A percentile compares a stretch with the other conserved stretches of the same genome.
Evolutionary conservation across 1,140 invertebrate species (phyloP).

Genomic region (Pseudomyrmex cubaensis): DNA sequence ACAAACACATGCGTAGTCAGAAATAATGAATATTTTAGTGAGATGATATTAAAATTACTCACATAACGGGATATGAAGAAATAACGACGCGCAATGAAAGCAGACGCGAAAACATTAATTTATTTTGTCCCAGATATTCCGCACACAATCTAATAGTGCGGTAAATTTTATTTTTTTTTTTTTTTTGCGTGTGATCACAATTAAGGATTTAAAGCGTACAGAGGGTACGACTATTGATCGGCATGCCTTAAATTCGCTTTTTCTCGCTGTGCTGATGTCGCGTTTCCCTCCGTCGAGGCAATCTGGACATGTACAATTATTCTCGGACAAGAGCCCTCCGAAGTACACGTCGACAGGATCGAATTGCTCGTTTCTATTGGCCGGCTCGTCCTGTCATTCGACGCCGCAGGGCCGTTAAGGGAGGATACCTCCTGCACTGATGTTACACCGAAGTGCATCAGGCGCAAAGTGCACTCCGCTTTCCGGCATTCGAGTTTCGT

Average conservation of each 20-base stretch:
- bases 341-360: slow-evolving; percentile 57
- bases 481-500: slow-evolving; percentile 5
- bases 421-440: slow-evolving; percentile 38
- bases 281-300: slow-evolving; percentile 30
- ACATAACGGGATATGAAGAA: not conserved
- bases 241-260: slow-evolving; percentile 20
- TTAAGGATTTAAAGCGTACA: not conserved
- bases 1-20: not conserved
- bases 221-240: slow-evolving; percentile 9
- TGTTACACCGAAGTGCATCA: slow-evolving; percentile 50
- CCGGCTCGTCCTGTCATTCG: slow-evolving; percentile 52
- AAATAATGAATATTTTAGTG: slow-evolving; percentile 34
- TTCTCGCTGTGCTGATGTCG: slow-evolving; percentile 24
- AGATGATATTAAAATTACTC: slow-evolving; percentile 19
- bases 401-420: slow-evolving; percentile 53
- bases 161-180: no score
- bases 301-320: slow-evolving; percentile 59
- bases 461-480: slow-evolving; percentile 51
- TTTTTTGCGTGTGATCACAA: not conserved
- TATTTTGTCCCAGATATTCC: not conserved
- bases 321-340: slow-evolving; percentile 41
- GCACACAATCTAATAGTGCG: not conserved
- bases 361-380: slow-evolving; percentile 61
- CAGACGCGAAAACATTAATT: not conserved
- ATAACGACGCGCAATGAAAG: not conserved